Conservation (phyloP, 2,113 vertebrate genomes). For the Meriones unguiculatus region DNA sequence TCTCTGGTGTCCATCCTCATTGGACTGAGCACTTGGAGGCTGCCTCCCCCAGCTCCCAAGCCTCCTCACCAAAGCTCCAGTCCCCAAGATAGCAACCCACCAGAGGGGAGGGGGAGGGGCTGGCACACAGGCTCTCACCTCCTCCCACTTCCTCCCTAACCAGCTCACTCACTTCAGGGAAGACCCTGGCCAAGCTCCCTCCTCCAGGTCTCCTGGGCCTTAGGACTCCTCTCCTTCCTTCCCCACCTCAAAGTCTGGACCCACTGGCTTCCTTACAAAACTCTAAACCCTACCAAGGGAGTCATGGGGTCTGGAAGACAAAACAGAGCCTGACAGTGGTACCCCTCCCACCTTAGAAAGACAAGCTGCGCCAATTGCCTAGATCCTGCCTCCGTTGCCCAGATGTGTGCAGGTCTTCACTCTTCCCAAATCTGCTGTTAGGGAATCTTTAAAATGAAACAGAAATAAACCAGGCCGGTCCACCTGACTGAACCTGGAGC, state of each 20-base stretch:
- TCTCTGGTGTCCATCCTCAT: background rate
- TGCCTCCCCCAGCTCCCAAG: background rate
- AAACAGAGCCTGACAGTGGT: background rate
- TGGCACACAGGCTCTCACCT: too few relatives aligned
- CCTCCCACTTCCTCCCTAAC: too few relatives aligned
- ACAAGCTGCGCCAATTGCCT: background rate
- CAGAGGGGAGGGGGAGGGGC: background rate
- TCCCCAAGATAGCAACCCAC: background rate
- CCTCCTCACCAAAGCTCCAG: slow-evolving; percentile 58
- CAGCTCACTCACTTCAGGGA: background rate
- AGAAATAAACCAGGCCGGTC: slow-evolving; percentile 61
- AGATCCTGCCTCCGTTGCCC: background rate
- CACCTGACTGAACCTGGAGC: slow-evolving; percentile 29
- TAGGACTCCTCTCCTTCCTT: background rate
- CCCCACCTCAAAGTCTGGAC: background rate
- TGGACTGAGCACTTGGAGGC: background rate
- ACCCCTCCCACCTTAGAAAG: background rate
- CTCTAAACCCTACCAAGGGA: background rate
- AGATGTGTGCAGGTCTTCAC: background rate
- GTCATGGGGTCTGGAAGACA: background rate
- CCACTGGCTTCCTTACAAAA: background rate
- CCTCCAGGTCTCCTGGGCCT: background rate
- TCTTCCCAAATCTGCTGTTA: slow-evolving; percentile 21
- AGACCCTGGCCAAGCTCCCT: background rate
- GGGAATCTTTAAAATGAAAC: slow-evolving; percentile 53